Percentiles rank a stretch among this genome's conserved stretches.
Conservation (phyloP, 2,797 vertebrate genomes). For the Lithobates sylvaticus region DNA sequence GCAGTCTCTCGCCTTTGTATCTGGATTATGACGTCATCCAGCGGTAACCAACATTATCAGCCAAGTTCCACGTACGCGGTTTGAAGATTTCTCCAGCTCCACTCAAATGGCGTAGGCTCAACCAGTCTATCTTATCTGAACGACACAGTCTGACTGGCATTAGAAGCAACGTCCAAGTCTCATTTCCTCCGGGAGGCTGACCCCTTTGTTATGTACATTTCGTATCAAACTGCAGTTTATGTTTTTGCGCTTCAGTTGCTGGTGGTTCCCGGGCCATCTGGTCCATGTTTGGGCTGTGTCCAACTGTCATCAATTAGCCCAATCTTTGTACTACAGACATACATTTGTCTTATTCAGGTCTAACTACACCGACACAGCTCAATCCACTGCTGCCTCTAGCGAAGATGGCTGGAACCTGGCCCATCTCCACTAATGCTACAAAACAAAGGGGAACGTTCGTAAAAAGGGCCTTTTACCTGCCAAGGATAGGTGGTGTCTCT, state of each 20-base stretch:
- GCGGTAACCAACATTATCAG: conserved; percentile 12
- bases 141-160: conserved; percentile 29
- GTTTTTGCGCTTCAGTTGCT: conserved; percentile 30
- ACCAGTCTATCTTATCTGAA: conserved; percentile 32
- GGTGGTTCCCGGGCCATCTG: conserved; percentile 36
- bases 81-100: conserved; percentile 9
- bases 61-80: neutral
- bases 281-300: conserved; percentile 9
- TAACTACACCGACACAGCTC: conserved; percentile 18
- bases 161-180: conserved; percentile 12
- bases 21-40: neutral
- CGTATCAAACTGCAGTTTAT: conserved; percentile 8
- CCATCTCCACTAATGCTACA: neutral
- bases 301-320: conserved; percentile 36
- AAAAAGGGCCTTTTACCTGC: neutral
- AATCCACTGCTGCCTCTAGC: conserved; percentile 29
- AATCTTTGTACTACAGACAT: conserved; percentile 42
- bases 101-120: neutral
- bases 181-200: conserved; percentile 23
- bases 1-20: neutral
- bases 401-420: conserved; percentile 5
- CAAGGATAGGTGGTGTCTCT: conserved; percentile 7
- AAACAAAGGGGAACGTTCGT: conserved; percentile 2
- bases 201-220: conserved; percentile 50
- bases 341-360: conserved; percentile 39